Conservation (phyloP, 2,113 vertebrate genomes). For the Salminus brasiliensis region DNA sequence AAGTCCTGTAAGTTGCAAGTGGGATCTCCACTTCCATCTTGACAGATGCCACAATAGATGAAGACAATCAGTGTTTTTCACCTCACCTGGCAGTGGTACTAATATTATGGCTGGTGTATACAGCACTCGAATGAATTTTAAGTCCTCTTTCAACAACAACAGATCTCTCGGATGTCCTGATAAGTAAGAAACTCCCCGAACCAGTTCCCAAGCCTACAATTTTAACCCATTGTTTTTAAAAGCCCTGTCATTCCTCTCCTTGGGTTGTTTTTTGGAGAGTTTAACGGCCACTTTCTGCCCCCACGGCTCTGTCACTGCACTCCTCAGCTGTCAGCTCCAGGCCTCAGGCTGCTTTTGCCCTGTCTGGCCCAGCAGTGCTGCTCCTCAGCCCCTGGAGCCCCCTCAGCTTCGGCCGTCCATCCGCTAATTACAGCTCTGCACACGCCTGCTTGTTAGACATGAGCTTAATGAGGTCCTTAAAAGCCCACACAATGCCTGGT, state of each 20-base stretch:
- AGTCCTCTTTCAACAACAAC: neutral
- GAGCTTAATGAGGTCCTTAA: constrained; percentile 38
- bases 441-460: constrained; percentile 41
- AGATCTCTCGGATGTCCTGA: neutral
- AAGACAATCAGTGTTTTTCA: too few relatives aligned
- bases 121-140: too few relatives aligned
- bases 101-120: neutral
- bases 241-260: constrained; percentile 7
- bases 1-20: too few relatives aligned
- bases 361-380: constrained; percentile 66
- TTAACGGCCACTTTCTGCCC: constrained; percentile 33
- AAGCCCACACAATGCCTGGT: constrained; percentile 34
- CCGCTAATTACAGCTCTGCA: constrained; percentile 61
- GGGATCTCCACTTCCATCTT: too few relatives aligned
- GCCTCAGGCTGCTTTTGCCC: constrained; percentile 56
- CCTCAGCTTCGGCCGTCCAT: constrained; percentile 40
- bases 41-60: too few relatives aligned
- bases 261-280: constrained; percentile 34
- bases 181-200: neutral
- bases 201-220: constrained; percentile 6
- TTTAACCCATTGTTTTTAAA: neutral
- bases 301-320: constrained; percentile 25
- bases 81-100: neutral
- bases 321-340: constrained; percentile 65
- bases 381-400: constrained; percentile 43